phyloP scores from a whole-genome alignment of 2,797 vertebrate genomes.

The Rhinogobio ventralis region DNA sequence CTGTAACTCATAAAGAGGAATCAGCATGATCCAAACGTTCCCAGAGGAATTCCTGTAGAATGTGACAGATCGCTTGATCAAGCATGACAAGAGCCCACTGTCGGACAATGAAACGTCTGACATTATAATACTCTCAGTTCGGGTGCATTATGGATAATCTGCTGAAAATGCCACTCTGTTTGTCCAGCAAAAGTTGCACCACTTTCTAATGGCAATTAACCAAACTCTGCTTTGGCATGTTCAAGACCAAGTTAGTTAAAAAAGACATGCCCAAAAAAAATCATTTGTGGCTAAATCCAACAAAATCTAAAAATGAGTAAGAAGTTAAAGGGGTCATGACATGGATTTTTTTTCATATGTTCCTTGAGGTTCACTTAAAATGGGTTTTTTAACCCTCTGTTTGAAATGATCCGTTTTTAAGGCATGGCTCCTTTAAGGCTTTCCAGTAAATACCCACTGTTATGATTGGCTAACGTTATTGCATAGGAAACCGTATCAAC shows the following conservation, averaged over 20 bases:
- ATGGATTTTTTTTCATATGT: too few relatives aligned
- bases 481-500: background rate
- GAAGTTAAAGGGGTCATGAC: too few relatives aligned
- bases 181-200: background rate
- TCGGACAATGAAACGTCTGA: constrained; percentile 3
- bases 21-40: background rate
- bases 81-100: constrained; percentile 1
- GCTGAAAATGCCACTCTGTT: background rate
- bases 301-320: background rate
- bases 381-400: too few relatives aligned
- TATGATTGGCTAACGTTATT: background rate
- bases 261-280: background rate
- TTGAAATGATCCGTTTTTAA: too few relatives aligned
- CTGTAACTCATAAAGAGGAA: constrained; percentile 17
- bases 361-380: too few relatives aligned
- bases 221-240: background rate
- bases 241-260: background rate
- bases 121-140: background rate
- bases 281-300: background rate
- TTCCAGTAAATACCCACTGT: background rate
- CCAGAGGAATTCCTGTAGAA: background rate
- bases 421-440: too few relatives aligned
- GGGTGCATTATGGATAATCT: background rate
- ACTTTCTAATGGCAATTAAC: background rate
- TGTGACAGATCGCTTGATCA: constrained; percentile 29